These are phyloP conservation scores for Nothura maculosa DNA, from an alignment of 2,797 vertebrate species.

Conservation along the genomic window DNA sequence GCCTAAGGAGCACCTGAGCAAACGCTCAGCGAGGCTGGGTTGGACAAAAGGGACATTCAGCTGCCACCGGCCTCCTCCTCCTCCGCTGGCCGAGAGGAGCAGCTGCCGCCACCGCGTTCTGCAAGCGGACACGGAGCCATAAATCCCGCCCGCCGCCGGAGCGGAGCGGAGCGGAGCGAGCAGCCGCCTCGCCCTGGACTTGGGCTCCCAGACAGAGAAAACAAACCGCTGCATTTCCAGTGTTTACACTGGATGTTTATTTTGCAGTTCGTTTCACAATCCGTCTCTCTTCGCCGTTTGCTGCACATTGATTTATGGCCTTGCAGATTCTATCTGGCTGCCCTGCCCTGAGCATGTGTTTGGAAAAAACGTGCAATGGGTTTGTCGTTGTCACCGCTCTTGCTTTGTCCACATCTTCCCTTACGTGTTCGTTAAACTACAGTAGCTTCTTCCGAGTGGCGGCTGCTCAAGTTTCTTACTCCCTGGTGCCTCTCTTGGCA, in stretches of 20 bases:
- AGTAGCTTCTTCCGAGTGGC: not conserved
- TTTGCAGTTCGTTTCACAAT: conserved; percentile 71
- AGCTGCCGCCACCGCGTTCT: not conserved
- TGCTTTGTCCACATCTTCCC: not conserved
- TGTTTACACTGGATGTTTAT: conserved; percentile 70
- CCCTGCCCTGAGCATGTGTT: not conserved
- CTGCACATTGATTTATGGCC: not conserved
- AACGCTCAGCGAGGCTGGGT: not conserved
- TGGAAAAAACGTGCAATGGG: not conserved
- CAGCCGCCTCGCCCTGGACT: not conserved
- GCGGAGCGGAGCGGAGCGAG: not conserved
- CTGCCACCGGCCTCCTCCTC: not conserved
- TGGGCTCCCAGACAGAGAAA: conserved; percentile 58
- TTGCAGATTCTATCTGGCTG: conserved; percentile 53
- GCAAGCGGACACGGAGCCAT: not conserved
- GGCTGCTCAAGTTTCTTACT: not conserved
- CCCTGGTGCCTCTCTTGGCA: not conserved
- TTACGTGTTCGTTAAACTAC: not conserved
- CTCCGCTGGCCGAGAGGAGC: not conserved
- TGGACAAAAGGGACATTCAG: not conserved
- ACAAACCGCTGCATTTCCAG: not conserved
- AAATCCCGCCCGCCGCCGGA: not conserved
- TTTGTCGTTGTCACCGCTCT: not conserved
- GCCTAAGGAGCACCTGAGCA: not conserved
- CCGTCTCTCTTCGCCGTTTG: conserved; percentile 33